A percentile compares a stretch with the other conserved stretches of the same genome.
phyloP scores from a whole-genome alignment of 2,888 invertebrate genomes.

The Petrolisthes cinctipes region DNA sequence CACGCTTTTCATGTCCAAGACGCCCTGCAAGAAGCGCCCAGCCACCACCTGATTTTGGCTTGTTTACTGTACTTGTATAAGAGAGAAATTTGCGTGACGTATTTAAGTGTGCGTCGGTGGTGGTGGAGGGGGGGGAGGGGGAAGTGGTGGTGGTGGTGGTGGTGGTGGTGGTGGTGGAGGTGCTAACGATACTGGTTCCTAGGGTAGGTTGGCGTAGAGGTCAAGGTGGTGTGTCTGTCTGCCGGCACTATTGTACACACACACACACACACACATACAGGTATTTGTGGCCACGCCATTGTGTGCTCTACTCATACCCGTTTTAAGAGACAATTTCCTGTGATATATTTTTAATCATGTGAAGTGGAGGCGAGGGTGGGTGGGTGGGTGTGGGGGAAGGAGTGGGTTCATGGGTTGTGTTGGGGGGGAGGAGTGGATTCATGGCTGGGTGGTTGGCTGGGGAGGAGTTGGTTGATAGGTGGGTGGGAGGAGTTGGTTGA shows the following conservation, averaged over 20 bases:
- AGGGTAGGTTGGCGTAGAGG: background rate
- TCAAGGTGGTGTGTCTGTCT: background rate
- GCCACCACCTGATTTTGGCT: conserved; percentile 15
- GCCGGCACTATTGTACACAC: background rate
- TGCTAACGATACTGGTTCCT: background rate
- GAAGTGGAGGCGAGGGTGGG: background rate
- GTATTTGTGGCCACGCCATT: background rate
- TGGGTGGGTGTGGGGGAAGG: background rate
- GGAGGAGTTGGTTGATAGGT: too few relatives aligned
- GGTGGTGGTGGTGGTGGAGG: too few relatives aligned
- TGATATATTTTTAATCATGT: background rate
- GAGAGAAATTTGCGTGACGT: conserved; percentile 18
- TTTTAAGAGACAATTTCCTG: background rate
- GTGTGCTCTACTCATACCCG: background rate
- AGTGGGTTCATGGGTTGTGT: background rate
- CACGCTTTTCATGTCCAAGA: conserved; percentile 53
- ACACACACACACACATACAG: too few relatives aligned
- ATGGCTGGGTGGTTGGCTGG: background rate
- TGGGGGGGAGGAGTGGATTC: background rate
- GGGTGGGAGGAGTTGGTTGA: background rate
- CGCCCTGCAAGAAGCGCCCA: conserved; percentile 17
- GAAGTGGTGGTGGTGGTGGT: too few relatives aligned
- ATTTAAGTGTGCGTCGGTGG: background rate
- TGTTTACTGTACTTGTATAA: conserved; percentile 19
- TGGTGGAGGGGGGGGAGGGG: background rate